These are phyloP conservation scores for Toxotes jaculatrix DNA, from an alignment of 2,113 vertebrate genomes.

Conservation along the genomic window DNA sequence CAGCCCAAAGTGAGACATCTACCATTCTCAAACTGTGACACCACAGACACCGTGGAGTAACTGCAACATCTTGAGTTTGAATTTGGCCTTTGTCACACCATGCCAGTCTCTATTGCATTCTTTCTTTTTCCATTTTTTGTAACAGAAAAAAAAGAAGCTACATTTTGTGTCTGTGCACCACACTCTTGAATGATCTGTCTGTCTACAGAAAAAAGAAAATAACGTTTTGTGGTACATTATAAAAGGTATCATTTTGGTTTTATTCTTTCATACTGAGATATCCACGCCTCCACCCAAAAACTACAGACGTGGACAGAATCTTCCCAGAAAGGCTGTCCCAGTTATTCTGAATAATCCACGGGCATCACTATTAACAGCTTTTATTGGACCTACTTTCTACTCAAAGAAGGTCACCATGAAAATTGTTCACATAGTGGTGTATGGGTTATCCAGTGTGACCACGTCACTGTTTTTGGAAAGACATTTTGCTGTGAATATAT, in stretches of 20 bases:
- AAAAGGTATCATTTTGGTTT: too few relatives aligned
- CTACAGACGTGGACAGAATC: neutral
- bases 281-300: neutral
- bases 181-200: too few relatives aligned
- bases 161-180: neutral
- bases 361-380: too few relatives aligned
- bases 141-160: neutral
- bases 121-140: neutral
- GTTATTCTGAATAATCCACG: too few relatives aligned
- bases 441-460: too few relatives aligned
- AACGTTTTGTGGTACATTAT: too few relatives aligned
- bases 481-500: too few relatives aligned
- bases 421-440: too few relatives aligned
- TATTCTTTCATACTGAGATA: neutral
- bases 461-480: too few relatives aligned
- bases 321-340: neutral
- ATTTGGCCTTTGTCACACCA: neutral
- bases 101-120: neutral
- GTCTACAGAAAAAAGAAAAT: too few relatives aligned
- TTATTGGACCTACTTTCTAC: too few relatives aligned
- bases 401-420: too few relatives aligned
- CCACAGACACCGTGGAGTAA: neutral
- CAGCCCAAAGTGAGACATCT: slow-evolving; percentile 18
- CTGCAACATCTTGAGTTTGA: neutral
- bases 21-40: slow-evolving; percentile 1